Evolutionary conservation across 2,113 vertebrate species (phyloP), one percentile per base, ranked within the genome.

Genomic region (Gallinago media): DNA sequence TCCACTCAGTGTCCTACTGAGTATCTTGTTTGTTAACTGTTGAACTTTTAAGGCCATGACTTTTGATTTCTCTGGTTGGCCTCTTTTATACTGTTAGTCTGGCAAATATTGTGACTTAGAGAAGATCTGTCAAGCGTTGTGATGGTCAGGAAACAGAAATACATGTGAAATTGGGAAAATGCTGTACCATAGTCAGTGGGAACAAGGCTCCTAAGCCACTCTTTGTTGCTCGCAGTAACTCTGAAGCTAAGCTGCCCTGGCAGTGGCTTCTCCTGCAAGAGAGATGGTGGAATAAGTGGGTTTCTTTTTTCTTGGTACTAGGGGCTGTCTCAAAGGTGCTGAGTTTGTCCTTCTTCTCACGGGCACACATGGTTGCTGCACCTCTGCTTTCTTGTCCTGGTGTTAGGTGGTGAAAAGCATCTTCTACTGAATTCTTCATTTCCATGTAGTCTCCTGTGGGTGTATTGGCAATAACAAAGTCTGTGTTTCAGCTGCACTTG

Each of bases 381-480:
- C 36, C 56, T 88, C 78, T 90, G 86, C 92, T 96, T 92, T 91
- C 83, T 85, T 75, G 61, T 88, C 79, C 54, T 75, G 72, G 52
- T 86, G 46, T 93, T 72, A 81, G 61, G 66, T 75, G 73, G 62
- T 54, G 62, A 87, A 88, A 81, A 94, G 66, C 38, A 18, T 76
- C 67, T 85, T 81, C 87, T 84, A 29, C 74, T 38, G 59, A 74
- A 72, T 54, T 74, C 55, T 72, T 81, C 47, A 65, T 88, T 88
- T 93, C 79, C 44, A 61, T 17, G 2, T 93, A 40, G 71, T 92
- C 73, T 91, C 23, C 71, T 89, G 84, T 91, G 86, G 70, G 52
- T 92, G 89, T 75, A 32, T 56, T 84, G 52, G 93, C 95, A 97
- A 93, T 97, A 97, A 96, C 55, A 55, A 92, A 85, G 80, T 94